phyloP scores from a whole-genome alignment of 1,140 invertebrate species.

The Aphelenchoides besseyi region DNA sequence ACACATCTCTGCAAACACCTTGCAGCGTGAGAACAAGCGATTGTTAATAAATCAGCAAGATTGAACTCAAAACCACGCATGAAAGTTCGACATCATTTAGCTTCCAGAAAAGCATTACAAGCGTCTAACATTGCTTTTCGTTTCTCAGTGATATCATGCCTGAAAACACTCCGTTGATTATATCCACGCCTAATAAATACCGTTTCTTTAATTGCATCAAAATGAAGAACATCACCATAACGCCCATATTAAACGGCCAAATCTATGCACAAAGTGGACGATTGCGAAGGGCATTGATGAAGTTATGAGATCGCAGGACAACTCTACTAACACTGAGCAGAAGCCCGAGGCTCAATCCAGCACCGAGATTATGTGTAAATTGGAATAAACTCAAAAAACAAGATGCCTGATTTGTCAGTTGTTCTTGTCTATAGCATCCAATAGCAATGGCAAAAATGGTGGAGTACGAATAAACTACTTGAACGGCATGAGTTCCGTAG shows the following conservation, averaged over 20 bases:
- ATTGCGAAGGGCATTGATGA: no score
- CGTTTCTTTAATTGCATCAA: slow-evolving; percentile 81
- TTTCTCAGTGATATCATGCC: slow-evolving; percentile 80
- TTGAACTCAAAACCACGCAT: slow-evolving; percentile 79
- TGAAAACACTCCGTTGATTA: slow-evolving; percentile 56
- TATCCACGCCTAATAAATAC: slow-evolving; percentile 63
- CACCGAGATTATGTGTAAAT: no score
- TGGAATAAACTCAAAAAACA: no score
- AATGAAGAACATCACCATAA: slow-evolving; percentile 86
- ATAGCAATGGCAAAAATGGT: no score
- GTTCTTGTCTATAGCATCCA: no score
- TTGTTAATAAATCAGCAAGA: slow-evolving; percentile 77
- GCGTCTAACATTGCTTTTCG: slow-evolving; percentile 83
- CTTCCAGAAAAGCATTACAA: slow-evolving; percentile 74
- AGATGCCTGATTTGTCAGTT: no score
- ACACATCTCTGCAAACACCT: slow-evolving; percentile 79
- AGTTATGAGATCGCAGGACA: no score
- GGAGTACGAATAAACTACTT: no score
- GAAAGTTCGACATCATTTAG: slow-evolving; percentile 72
- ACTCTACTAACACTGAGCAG: no score
- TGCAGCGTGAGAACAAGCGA: slow-evolving; percentile 91
- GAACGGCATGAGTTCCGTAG: no score
- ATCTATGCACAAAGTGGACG: no score
- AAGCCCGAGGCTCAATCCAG: no score
- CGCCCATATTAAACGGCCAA: slow-evolving; percentile 87